Percentiles rank a stretch among this genome's conserved stretches.
Evolutionary conservation across 2,797 vertebrate genomes (phyloP).

Genomic region (Netta rufina): DNA sequence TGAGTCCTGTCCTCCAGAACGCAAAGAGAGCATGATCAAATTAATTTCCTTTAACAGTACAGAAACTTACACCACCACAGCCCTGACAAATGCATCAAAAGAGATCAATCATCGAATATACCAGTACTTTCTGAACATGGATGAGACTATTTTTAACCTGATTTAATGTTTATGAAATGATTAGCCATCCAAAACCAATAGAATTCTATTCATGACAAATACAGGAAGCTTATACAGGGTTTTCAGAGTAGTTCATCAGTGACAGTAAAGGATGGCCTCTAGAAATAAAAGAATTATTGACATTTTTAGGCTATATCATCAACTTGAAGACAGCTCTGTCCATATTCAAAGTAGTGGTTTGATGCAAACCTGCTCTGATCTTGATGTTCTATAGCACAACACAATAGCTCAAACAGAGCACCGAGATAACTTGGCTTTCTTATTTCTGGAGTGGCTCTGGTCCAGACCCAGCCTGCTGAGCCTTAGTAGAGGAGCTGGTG

Average conservation of each 20-base stretch:
- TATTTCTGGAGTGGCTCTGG: conserved; percentile 13
- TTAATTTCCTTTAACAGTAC: background rate
- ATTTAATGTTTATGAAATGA: background rate
- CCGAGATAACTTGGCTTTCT: background rate
- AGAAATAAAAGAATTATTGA: background rate
- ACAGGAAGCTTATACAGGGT: background rate
- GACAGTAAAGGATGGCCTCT: background rate
- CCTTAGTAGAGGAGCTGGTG: background rate
- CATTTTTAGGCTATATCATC: background rate
- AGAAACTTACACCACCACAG: background rate
- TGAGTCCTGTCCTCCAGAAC: background rate
- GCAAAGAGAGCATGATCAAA: background rate
- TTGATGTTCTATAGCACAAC: background rate
- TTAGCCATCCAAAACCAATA: background rate
- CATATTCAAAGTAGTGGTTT: background rate
- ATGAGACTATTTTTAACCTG: background rate
- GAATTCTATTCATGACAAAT: background rate
- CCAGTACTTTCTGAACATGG: background rate
- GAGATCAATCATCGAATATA: background rate
- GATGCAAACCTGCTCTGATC: conserved; percentile 21
- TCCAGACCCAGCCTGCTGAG: conserved; percentile 37
- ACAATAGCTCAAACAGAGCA: conserved; percentile 29
- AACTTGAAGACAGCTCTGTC: background rate
- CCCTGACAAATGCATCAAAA: background rate
- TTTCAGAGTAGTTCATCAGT: background rate